Evolutionary conservation across 2,797 vertebrate species (phyloP).

Genomic region (Enteromius thamalakanensis): DNA sequence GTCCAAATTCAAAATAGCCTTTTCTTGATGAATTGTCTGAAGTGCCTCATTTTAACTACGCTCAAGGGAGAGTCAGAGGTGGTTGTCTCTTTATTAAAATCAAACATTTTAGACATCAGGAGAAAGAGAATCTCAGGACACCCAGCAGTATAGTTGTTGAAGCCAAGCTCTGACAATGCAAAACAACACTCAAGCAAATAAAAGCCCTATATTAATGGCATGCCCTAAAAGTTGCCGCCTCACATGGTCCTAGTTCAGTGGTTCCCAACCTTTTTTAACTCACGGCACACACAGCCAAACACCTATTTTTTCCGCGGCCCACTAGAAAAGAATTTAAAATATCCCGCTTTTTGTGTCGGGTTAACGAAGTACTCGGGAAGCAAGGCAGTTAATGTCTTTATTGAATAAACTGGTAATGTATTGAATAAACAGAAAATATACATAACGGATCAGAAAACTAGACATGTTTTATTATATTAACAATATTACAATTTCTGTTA

Average conservation of each 20-base stretch:
- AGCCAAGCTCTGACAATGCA: slow-evolving; percentile 15
- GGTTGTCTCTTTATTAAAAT: slow-evolving; percentile 65
- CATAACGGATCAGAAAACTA: too few species aligned
- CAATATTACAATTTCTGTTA: too few species aligned
- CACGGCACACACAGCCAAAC: too few species aligned
- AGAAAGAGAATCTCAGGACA: slow-evolving; percentile 21
- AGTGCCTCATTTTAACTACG: slow-evolving; percentile 64
- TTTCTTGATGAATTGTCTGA: slow-evolving; percentile 63
- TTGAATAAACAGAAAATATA: too few species aligned
- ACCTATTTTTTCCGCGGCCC: too few species aligned
- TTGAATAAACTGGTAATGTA: too few species aligned
- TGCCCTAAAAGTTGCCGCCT: not conserved
- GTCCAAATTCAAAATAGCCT: slow-evolving; percentile 67
- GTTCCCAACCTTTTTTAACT: too few species aligned
- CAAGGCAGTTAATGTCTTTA: too few species aligned
- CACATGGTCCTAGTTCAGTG: not conserved
- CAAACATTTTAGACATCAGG: slow-evolving; percentile 64
- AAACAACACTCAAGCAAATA: not conserved
- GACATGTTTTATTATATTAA: too few species aligned
- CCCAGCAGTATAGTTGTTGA: slow-evolving; percentile 22
- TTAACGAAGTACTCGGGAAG: too few species aligned
- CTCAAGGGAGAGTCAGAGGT: slow-evolving; percentile 70
- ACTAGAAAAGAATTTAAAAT: too few species aligned
- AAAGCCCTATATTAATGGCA: slow-evolving; percentile 18
- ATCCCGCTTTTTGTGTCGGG: too few species aligned